These are phyloP conservation scores for Craseonycteris thonglongyai DNA, from an alignment of 2,113 vertebrate genomes.

Conservation along the genomic window DNA sequence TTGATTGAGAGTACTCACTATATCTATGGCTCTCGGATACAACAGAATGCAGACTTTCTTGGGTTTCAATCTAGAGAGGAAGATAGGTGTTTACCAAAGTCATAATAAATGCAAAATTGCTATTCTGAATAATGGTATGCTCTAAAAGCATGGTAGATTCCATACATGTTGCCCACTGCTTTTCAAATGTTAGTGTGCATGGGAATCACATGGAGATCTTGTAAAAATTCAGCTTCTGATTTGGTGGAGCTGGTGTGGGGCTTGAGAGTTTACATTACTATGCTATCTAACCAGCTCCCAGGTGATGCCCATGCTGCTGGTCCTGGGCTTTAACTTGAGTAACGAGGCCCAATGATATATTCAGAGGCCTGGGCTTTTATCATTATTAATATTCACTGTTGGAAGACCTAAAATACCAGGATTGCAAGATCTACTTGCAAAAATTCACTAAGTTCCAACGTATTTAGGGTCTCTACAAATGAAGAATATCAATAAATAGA, in stretches of 20 bases:
- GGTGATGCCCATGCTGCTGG: background rate
- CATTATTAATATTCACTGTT: background rate
- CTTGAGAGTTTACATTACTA: background rate
- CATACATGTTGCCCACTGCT: background rate
- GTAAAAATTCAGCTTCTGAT: background rate
- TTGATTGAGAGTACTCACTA: background rate
- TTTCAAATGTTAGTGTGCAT: background rate
- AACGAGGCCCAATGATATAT: background rate
- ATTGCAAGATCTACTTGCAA: background rate
- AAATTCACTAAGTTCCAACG: background rate
- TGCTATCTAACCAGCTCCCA: background rate
- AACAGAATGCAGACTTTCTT: background rate
- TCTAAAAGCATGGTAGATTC: background rate
- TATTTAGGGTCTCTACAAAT: background rate
- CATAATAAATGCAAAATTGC: background rate
- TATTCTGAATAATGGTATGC: background rate
- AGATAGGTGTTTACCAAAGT: background rate
- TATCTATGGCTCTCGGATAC: background rate
- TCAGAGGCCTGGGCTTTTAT: background rate
- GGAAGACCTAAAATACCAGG: background rate
- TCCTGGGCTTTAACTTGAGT: too few relatives aligned
- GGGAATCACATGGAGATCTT: background rate
- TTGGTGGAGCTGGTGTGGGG: background rate
- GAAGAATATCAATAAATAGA: background rate
- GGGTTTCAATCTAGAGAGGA: background rate